Conservation (phyloP, 2,888 invertebrate genomes). For the Nycteola revayana region DNA sequence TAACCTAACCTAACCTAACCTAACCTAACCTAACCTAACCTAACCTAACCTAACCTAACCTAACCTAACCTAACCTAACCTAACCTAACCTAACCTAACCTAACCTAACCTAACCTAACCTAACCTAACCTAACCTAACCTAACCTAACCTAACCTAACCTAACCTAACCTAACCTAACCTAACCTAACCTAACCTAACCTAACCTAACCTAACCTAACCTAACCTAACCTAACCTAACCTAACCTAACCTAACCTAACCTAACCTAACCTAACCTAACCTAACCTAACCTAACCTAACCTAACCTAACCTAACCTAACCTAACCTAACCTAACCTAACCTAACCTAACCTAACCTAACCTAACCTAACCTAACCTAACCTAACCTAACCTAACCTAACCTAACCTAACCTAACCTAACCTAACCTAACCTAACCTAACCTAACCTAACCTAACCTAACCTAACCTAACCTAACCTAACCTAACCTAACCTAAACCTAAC, state of each 20-base stretch:
- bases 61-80: constrained; percentile 5
- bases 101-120: constrained; percentile 16
- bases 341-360: constrained; percentile 22
- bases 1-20: too few relatives aligned
- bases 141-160: constrained; percentile 16
- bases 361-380: constrained; percentile 17
- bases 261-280: constrained; percentile 22
- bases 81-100: constrained; percentile 11
- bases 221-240: constrained; percentile 18
- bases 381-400: constrained; percentile 22
- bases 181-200: constrained; percentile 17
- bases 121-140: constrained; percentile 16
- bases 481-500: too few relatives aligned
- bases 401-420: constrained; percentile 24
- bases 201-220: constrained; percentile 18
- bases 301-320: constrained; percentile 22
- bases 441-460: constrained; percentile 19
- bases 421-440: constrained; percentile 21
- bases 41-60: too few relatives aligned
- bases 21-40: too few relatives aligned
- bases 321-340: constrained; percentile 25
- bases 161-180: constrained; percentile 15
- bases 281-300: constrained; percentile 22
- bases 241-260: constrained; percentile 19
- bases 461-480: constrained; percentile 15